Conservation (phyloP, 2,888 invertebrate genomes). For the Caenorhabditis afra region DNA sequence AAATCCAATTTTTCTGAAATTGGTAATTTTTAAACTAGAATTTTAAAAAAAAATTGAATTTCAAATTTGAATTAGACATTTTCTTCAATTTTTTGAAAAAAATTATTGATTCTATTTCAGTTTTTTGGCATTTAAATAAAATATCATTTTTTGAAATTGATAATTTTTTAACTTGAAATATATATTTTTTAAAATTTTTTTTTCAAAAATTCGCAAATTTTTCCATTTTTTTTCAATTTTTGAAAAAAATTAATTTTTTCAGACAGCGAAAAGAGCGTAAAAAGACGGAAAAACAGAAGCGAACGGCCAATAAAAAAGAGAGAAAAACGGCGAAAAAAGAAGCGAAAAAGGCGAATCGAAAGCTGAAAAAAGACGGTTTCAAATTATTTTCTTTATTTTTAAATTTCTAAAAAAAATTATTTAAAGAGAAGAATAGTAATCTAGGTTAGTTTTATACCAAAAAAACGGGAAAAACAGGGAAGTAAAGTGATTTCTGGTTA, state of each 20-base stretch:
- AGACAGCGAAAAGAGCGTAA: constrained; percentile 44
- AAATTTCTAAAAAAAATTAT: background rate
- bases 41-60: background rate
- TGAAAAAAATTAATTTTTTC: background rate
- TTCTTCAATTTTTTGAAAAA: background rate
- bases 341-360: constrained; percentile 32
- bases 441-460: no score
- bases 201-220: background rate
- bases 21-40: background rate
- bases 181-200: background rate
- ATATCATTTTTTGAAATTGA: no score
- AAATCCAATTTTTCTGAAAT: background rate
- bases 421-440: background rate
- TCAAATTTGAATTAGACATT: no score
- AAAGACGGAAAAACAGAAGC: constrained; percentile 27
- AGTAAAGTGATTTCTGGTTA: no score
- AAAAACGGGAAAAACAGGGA: no score
- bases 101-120: no score
- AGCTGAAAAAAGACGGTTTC: constrained; percentile 19
- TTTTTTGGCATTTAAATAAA: no score
- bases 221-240: background rate
- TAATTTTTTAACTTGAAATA: no score
- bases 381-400: background rate
- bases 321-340: constrained; percentile 22
- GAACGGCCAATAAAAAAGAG: constrained; percentile 25